These are phyloP conservation scores for Zoanthus solanderi DNA, from an alignment of 92 coral and sea anemone genomes.

Conservation along the genomic window DNA sequence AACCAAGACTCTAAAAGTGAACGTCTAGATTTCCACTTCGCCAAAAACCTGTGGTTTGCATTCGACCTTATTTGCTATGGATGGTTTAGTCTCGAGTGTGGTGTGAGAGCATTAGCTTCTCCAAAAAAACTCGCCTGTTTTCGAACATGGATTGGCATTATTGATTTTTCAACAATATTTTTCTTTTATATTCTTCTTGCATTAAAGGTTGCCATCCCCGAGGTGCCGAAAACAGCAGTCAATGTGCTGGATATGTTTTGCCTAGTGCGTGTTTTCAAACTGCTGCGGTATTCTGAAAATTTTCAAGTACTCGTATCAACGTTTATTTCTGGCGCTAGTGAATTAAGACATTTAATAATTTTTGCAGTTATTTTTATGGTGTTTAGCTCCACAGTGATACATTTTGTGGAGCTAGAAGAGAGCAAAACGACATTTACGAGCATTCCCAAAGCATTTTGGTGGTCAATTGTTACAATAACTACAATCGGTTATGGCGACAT, in stretches of 20 bases:
- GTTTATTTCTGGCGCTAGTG: conserved; percentile 71
- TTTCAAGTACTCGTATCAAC: conserved; percentile 79
- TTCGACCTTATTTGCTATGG: conserved; percentile 82
- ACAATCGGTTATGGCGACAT: conserved; percentile 91
- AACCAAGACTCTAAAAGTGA: not conserved
- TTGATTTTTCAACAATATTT: conserved; percentile 76
- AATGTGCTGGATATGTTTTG: conserved; percentile 66
- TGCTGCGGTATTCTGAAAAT: conserved; percentile 75
- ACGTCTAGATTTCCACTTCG: conserved; percentile 13
- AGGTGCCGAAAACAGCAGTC: conserved; percentile 43
- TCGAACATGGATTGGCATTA: conserved; percentile 69
- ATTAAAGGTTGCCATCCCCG: conserved; percentile 68
- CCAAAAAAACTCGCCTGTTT: conserved; percentile 85
- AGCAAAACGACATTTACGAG: conserved; percentile 63
- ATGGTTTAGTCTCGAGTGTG: conserved; percentile 88
- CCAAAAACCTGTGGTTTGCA: conserved; percentile 69
- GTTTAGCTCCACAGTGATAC: conserved; percentile 78
- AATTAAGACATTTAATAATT: conserved; percentile 70
- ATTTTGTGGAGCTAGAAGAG: conserved; percentile 65
- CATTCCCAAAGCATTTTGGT: conserved; percentile 90
- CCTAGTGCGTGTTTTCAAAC: conserved; percentile 75
- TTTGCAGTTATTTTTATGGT: conserved; percentile 73
- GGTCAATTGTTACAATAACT: conserved; percentile 85
- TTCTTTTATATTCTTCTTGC: conserved; percentile 71
- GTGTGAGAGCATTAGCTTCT: conserved; percentile 70